Base-by-base conservation (phyloP, 2,113 vertebrate genomes). In the Beaufortia kweichowensis region DNA sequence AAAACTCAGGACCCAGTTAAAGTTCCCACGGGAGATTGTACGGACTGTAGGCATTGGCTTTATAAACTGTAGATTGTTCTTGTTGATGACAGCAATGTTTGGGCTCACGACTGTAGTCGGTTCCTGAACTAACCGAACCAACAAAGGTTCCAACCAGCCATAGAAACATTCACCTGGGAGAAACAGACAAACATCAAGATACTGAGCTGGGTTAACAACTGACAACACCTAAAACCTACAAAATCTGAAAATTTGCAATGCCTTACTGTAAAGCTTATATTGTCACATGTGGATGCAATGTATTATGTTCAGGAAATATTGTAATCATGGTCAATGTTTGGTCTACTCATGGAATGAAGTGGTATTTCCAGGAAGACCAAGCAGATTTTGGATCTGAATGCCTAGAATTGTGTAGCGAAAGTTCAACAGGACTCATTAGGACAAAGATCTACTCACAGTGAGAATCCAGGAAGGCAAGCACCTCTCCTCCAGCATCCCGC, bases 101-200 rank as follows among this genome's bases (percentile, higher is more conserved):
- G 94, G 95, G 82, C 94, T 95, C 28, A 95, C 94, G 0, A 95
- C 94, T 0, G 88, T 91, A 0, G 84, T 91, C 64, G 91, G 87
- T 12, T 94, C 87, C 72, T 95, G 88, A 0, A 87, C 89, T 10
- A 95, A 93, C 41, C 94, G 92, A 3, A 91, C 92, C n/a, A 96
- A 80, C 15, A 95, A 92, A 46, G 95, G 94, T 79, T 96, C 94
- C 85, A 96, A 83, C 94, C 95, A 96, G 11, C 95, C 94, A 0
- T 92, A 85, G 81, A 95, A 95, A 75, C 95, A 96, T 79, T 96
- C 94, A 0, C 95, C 95, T 96, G 64, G 19, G 19, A 29, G 75
- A 41, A 17, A 46, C 41, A 35, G 3, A 46, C 41, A 46, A 2
- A 61, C 21, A 29, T n/a, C 62, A 33, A 62, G 31, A 29, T 24